phyloP scores from a whole-genome alignment of 2,113 vertebrate species.

The Poeciliopsis occidentalis region DNA sequence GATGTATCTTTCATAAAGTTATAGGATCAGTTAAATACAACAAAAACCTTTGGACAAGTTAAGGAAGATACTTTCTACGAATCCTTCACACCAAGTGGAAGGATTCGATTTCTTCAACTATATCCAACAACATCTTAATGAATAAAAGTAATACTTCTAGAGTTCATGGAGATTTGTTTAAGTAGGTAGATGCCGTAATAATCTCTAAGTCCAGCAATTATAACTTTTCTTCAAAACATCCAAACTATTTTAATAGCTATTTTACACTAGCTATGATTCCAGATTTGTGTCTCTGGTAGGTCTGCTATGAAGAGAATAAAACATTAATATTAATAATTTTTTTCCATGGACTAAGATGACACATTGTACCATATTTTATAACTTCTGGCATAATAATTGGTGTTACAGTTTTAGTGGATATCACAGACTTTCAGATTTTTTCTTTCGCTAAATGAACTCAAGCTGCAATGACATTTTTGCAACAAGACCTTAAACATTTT shows the following conservation, averaged over 20 bases:
- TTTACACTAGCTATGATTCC: neutral
- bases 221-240: too few species aligned
- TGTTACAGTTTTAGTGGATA: neutral
- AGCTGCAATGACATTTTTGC: neutral
- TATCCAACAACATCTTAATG: neutral
- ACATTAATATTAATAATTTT: neutral
- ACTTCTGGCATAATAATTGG: neutral
- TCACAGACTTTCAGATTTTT: neutral
- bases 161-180: neutral
- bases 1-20: neutral
- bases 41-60: neutral
- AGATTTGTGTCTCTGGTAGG: neutral
- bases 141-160: neutral
- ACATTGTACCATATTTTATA: neutral
- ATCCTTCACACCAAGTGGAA: neutral
- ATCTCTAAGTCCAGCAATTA: too few species aligned
- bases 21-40: neutral
- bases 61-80: neutral
- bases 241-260: neutral
- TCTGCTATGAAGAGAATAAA: neutral
- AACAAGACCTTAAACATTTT: neutral
- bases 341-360: neutral
- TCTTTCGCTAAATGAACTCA: neutral
- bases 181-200: neutral
- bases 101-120: neutral